These are phyloP conservation scores for Drosophila sturtevanti DNA, from an alignment of 1,140 invertebrate genomes.

Conservation along the genomic window DNA sequence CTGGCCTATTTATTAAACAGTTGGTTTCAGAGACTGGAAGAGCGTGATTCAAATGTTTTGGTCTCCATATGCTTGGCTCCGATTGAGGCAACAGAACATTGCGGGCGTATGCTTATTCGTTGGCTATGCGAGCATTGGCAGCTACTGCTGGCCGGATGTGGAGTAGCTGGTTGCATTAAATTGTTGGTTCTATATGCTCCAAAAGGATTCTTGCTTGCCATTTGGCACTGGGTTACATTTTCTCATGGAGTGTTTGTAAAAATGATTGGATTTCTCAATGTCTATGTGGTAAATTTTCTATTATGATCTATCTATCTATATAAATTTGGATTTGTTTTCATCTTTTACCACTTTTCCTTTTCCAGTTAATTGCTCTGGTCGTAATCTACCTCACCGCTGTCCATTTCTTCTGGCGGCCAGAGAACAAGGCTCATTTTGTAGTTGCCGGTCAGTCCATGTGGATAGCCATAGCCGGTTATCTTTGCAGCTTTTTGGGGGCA, in stretches of 20 bases:
- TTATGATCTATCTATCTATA: too few species aligned
- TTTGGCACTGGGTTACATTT: slow-evolving; percentile 83
- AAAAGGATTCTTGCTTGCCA: slow-evolving; percentile 83
- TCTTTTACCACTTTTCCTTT: neutral
- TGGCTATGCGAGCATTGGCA: slow-evolving; percentile 85
- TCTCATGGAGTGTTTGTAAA: slow-evolving; percentile 80
- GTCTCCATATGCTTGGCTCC: slow-evolving; percentile 89
- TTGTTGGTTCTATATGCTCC: slow-evolving; percentile 84
- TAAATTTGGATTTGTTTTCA: too few species aligned
- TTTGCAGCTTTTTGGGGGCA: slow-evolving; percentile 84
- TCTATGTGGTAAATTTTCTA: slow-evolving; percentile 83
- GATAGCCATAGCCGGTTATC: slow-evolving; percentile 85
- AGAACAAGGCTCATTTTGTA: slow-evolving; percentile 84
- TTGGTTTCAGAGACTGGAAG: slow-evolving; percentile 87
- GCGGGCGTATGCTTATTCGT: slow-evolving; percentile 87
- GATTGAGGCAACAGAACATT: slow-evolving; percentile 86
- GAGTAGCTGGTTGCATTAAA: slow-evolving; percentile 63
- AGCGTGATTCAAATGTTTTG: slow-evolving; percentile 84
- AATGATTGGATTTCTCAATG: slow-evolving; percentile 83
- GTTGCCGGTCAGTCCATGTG: slow-evolving; percentile 85
- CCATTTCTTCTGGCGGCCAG: slow-evolving; percentile 85
- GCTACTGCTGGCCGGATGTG: slow-evolving; percentile 82
- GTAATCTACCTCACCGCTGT: slow-evolving; percentile 84
- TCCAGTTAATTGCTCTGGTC: slow-evolving; percentile 82
- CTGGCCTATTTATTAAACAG: slow-evolving; percentile 86